Conservation (phyloP, 2,888 invertebrate species). For the Ctena decussata region DNA sequence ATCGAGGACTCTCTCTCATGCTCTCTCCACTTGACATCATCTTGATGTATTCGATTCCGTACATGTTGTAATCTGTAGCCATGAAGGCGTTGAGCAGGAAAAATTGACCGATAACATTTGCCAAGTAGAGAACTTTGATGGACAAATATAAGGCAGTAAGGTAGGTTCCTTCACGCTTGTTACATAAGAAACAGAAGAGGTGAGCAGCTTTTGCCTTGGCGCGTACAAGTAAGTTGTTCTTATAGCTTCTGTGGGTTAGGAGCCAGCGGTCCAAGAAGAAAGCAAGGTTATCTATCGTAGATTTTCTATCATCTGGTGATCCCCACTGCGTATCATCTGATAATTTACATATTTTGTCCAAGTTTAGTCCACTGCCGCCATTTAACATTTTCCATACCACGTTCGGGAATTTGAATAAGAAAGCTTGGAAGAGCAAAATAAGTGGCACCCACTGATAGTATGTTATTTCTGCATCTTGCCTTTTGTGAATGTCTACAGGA, state of each 20-base stretch:
- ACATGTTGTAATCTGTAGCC: slow-evolving; percentile 81
- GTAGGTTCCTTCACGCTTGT: slow-evolving; percentile 81
- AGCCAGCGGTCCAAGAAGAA: slow-evolving; percentile 82
- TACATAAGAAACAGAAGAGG: slow-evolving; percentile 79
- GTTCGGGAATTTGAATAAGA: slow-evolving; percentile 82
- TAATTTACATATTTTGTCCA: slow-evolving; percentile 77
- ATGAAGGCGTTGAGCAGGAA: slow-evolving; percentile 83
- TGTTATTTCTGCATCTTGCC: slow-evolving; percentile 81
- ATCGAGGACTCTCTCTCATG: slow-evolving; percentile 71
- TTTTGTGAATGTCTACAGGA: slow-evolving; percentile 74
- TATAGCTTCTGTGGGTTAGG: slow-evolving; percentile 78
- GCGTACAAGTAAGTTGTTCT: slow-evolving; percentile 76
- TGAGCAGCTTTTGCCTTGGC: slow-evolving; percentile 74
- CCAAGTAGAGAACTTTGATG: slow-evolving; percentile 78
- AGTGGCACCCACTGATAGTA: slow-evolving; percentile 84
- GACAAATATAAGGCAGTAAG: slow-evolving; percentile 79
- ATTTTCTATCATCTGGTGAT: slow-evolving; percentile 78
- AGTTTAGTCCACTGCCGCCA: slow-evolving; percentile 78
- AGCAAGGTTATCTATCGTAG: slow-evolving; percentile 78
- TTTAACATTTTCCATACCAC: slow-evolving; percentile 81
- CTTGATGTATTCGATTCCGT: slow-evolving; percentile 78
- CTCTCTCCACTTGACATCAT: slow-evolving; percentile 60
- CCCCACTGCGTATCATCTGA: slow-evolving; percentile 81
- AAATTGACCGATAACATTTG: slow-evolving; percentile 81
- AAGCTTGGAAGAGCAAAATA: slow-evolving; percentile 80